Base-by-base conservation (phyloP, 37 sponge, comb jelly and placozoan genomes). In the Chondrosia reniformis region DNA sequence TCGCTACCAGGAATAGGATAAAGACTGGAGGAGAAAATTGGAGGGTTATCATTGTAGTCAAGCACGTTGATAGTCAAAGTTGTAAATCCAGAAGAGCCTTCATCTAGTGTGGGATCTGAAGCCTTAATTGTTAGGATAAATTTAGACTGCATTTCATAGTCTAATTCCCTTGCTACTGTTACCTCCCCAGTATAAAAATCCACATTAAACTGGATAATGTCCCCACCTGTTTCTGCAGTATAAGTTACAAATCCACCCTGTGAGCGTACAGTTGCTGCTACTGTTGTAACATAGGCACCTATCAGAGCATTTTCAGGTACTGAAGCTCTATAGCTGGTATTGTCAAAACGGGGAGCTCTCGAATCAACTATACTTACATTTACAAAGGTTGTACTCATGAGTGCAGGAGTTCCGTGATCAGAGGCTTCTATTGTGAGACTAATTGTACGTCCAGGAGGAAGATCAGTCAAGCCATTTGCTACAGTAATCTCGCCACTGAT, bases 41-140 rank as follows among this genome's bases (percentile, higher is more conserved):
- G 91, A 4, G 73, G 45, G 1, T 63, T 24, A 64, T 89, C 90
- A 80, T 89, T 89, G 36, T 34, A 62, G 49, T 89, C 85, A 7
- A 65, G 10, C 5, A 89, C 45, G 34, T 12, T 17, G 28, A 82
- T 44, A 8, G 28, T 78, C 46, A 87, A 76, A 7, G 57, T 45
- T 19, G 46, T 79, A 8, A 24, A 6, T 12, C 49, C 62, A 22
- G 25, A 42, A 6, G 57, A 73, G 28, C 80, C 44, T 22, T 72
- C 80, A 33, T 21, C 21, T 4, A 79, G 79, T 46, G 43, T 57
- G 10, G 79, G 74, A 33, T 27, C 40, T 10, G 52, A 78, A 40
- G 63, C 88, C 38, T 41, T 44, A 15, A 91, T 27, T 1, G 32
- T 31, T 45, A 91, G 56, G 12, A 41, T 43, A 41, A 78, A 65